phyloP scores from a whole-genome alignment of 2,888 invertebrate genomes.

The Pheosia tremula region DNA sequence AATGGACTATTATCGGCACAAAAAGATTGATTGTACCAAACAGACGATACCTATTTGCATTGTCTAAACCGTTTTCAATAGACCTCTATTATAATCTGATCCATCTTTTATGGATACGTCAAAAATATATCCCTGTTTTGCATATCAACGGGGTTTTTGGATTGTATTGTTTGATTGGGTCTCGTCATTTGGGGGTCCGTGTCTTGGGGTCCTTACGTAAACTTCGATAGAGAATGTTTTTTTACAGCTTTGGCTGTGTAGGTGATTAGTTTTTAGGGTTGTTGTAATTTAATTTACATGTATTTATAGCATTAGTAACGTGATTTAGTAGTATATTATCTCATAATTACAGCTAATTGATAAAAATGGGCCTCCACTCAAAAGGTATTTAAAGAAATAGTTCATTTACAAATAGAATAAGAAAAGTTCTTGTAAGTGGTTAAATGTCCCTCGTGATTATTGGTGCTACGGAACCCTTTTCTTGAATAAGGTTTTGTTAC shows the following conservation, averaged over 20 bases:
- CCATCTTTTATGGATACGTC: slow-evolving; percentile 79
- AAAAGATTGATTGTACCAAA: slow-evolving; percentile 17
- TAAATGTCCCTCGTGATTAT: too few species aligned
- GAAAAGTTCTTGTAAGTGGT: too few species aligned
- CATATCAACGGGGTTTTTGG: slow-evolving; percentile 68
- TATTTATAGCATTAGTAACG: too few species aligned
- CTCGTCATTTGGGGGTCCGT: slow-evolving; percentile 20
- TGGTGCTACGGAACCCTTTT: slow-evolving; percentile 14
- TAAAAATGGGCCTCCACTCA: too few species aligned
- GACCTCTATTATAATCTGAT: slow-evolving; percentile 66
- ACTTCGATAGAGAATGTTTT: background rate
- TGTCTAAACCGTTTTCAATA: slow-evolving; percentile 40
- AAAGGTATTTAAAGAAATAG: background rate
- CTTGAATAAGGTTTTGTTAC: background rate
- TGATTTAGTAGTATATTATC: too few species aligned
- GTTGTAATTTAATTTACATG: too few species aligned
- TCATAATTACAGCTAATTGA: too few species aligned
- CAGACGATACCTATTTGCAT: slow-evolving; percentile 18
- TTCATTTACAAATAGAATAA: too few species aligned
- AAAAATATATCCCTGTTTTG: slow-evolving; percentile 69
- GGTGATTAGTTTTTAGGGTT: too few species aligned
- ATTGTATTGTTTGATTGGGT: slow-evolving; percentile 43
- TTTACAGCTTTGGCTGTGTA: too few species aligned
- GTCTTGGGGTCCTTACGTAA: background rate
- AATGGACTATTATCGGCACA: slow-evolving; percentile 16